Conservation (phyloP, 2,888 invertebrate genomes). For the Sinotaia quadrata region DNA sequence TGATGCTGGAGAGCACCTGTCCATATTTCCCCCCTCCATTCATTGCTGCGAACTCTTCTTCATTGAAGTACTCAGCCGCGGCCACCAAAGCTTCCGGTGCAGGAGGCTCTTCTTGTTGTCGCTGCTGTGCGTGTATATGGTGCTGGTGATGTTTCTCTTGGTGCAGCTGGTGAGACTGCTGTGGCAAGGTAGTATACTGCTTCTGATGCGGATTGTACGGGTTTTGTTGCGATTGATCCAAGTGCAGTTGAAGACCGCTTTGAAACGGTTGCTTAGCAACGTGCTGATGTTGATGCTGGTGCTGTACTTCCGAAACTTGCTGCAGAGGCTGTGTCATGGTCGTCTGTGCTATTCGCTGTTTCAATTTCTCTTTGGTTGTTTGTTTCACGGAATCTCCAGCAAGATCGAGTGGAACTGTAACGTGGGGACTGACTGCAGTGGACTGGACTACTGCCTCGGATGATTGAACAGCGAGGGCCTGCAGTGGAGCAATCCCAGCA, state of each 20-base stretch:
- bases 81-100: background rate
- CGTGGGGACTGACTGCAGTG: background rate
- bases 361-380: slow-evolving; percentile 45
- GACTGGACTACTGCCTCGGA: background rate
- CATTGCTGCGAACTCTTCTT: slow-evolving; percentile 18
- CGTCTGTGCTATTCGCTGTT: slow-evolving; percentile 25
- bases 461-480: background rate
- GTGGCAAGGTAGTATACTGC: background rate
- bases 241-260: slow-evolving; percentile 15
- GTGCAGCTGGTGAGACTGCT: slow-evolving; percentile 7
- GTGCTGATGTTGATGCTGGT: slow-evolving; percentile 29
- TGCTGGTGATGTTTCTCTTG: slow-evolving; percentile 13
- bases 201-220: background rate
- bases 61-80: slow-evolving; percentile 5
- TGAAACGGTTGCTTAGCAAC: slow-evolving; percentile 1
- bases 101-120: background rate
- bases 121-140: slow-evolving; percentile 10
- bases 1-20: slow-evolving; percentile 21
- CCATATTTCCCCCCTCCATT: slow-evolving; percentile 14
- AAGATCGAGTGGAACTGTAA: too few relatives aligned
- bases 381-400: slow-evolving; percentile 22
- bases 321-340: slow-evolving; percentile 24
- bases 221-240: slow-evolving; percentile 1
- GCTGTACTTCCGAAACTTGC: slow-evolving; percentile 4
- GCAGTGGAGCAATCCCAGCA: background rate